Conservation (phyloP, 2,888 invertebrate species). For the Acrobasis suavella region DNA sequence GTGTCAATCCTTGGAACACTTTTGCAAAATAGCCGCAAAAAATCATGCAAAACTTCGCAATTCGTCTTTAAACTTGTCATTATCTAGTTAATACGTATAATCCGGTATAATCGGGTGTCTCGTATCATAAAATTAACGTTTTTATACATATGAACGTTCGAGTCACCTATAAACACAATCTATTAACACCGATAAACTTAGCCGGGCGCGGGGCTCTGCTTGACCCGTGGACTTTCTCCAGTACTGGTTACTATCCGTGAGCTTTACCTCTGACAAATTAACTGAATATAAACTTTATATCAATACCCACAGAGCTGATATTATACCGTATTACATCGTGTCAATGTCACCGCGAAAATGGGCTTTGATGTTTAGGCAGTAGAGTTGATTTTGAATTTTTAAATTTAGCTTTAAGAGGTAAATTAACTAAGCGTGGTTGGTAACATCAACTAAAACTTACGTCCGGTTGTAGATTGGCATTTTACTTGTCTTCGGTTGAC, state of each 20-base stretch:
- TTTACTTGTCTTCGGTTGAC: slow-evolving; percentile 17
- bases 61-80: neutral
- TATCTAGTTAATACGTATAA: neutral
- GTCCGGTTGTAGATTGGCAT: slow-evolving; percentile 16
- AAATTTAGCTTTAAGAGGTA: no score
- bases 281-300: no score
- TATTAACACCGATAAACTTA: slow-evolving; percentile 61
- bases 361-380: no score
- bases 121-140: slow-evolving; percentile 28
- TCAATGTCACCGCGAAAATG: no score
- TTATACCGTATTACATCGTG: no score
- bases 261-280: no score
- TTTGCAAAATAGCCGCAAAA: neutral
- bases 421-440: no score
- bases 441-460: slow-evolving; percentile 32
- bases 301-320: no score
- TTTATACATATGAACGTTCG: slow-evolving; percentile 41
- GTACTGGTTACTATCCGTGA: slow-evolving; percentile 37
- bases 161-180: slow-evolving; percentile 61
- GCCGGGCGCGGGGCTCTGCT: slow-evolving; percentile 35
- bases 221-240: slow-evolving; percentile 64
- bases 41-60: neutral
- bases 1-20: no score
- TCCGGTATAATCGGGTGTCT: slow-evolving; percentile 16
- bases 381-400: no score